Percentiles rank a stretch among this genome's conserved stretches.
Conservation (phyloP, 2,797 vertebrate genomes). For the Macropus fuliginosus region DNA sequence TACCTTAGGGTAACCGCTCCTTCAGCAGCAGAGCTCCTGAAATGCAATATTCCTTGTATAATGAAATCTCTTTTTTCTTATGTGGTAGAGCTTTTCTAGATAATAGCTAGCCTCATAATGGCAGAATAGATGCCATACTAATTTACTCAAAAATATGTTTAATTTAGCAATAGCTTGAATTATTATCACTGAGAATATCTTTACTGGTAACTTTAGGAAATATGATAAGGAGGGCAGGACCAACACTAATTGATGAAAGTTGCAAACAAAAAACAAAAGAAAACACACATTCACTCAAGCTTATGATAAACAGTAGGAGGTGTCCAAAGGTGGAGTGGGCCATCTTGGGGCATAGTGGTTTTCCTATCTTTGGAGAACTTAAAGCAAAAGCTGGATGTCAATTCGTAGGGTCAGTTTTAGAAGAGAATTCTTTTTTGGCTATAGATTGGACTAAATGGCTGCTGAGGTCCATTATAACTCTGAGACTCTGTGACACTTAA, state of each 20-base stretch:
- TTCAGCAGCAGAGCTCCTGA: not conserved
- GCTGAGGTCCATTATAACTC: not conserved
- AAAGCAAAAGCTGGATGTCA: not conserved
- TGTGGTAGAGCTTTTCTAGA: not conserved
- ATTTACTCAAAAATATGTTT: not conserved
- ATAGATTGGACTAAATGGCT: not conserved
- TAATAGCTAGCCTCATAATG: not conserved
- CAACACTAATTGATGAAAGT: not conserved
- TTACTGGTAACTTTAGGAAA: not conserved
- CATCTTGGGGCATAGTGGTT: not conserved
- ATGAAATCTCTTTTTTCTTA: not conserved
- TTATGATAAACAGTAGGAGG: not conserved
- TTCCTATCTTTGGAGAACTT: not conserved
- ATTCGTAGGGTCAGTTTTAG: not conserved
- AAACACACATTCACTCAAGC: not conserved
- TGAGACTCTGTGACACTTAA: not conserved
- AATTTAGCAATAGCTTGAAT: not conserved
- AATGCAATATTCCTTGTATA: not conserved
- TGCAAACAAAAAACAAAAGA: not conserved
- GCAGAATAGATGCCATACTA: not conserved
- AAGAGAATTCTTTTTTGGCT: not conserved
- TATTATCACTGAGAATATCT: not conserved
- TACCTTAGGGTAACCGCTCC: slow-evolving; percentile 12
- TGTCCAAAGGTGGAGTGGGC: not conserved
- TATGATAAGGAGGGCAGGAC: not conserved